These are phyloP conservation scores for Enteromius unitaeniatus DNA, from an alignment of 2,797 vertebrate genomes.

Conservation along the genomic window DNA sequence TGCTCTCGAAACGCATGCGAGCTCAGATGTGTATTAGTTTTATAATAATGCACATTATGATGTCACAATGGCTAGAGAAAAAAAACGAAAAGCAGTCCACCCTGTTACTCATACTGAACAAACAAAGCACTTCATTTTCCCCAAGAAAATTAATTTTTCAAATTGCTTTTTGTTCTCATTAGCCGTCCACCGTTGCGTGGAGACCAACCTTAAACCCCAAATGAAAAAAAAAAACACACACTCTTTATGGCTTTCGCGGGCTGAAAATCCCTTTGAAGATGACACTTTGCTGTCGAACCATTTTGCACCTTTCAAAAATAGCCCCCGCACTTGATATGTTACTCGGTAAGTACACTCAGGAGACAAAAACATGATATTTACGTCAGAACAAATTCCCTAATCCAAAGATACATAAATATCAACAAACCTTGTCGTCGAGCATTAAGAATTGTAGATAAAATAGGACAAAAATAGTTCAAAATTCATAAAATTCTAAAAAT, in stretches of 20 bases:
- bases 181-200: not conserved
- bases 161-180: slow-evolving; percentile 21
- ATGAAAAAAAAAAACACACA: not conserved
- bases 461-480: slow-evolving; percentile 44
- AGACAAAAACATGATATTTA: slow-evolving; percentile 46
- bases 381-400: slow-evolving; percentile 44
- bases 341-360: slow-evolving; percentile 42
- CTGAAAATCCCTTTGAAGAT: slow-evolving; percentile 26
- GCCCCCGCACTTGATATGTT: slow-evolving; percentile 53
- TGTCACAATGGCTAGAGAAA: not conserved
- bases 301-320: slow-evolving; percentile 39
- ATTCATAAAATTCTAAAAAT: slow-evolving; percentile 61
- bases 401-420: slow-evolving; percentile 48
- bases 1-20: not conserved
- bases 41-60: slow-evolving; percentile 29
- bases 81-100: not conserved
- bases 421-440: slow-evolving; percentile 39
- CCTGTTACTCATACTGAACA: slow-evolving; percentile 34
- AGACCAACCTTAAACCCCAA: slow-evolving; percentile 17
- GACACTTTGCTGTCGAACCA: not conserved
- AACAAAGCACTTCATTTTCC: slow-evolving; percentile 33
- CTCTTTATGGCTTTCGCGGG: not conserved
- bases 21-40: slow-evolving; percentile 21
- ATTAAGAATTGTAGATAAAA: slow-evolving; percentile 51
- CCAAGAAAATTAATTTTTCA: not conserved